These are phyloP conservation scores for Penaeus chinensis DNA, from an alignment of 1,140 invertebrate species.

Conservation along the genomic window DNA sequence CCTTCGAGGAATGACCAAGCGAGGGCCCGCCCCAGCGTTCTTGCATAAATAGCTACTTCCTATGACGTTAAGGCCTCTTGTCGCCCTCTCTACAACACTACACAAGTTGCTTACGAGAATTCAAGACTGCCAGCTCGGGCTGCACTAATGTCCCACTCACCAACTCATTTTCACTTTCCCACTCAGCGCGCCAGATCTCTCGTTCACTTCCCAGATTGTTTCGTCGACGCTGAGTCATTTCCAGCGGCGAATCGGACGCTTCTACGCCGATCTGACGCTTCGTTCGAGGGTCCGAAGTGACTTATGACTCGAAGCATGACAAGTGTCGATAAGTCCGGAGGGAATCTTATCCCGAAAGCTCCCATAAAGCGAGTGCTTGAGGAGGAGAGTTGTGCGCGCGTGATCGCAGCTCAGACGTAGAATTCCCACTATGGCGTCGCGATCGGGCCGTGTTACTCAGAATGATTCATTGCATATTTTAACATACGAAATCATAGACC, in stretches of 20 bases:
- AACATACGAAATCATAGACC: conserved; percentile 46
- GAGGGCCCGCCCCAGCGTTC: not conserved
- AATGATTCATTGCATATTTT: conserved; percentile 52
- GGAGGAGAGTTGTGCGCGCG: too few species aligned
- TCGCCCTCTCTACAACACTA: conserved; percentile 19
- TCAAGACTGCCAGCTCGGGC: conserved; percentile 7
- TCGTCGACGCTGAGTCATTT: too few species aligned
- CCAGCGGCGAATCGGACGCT: too few species aligned
- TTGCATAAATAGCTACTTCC: conserved; percentile 34
- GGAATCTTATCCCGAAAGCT: too few species aligned
- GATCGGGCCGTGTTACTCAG: conserved; percentile 18
- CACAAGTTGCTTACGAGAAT: conserved; percentile 30
- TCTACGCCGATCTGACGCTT: too few species aligned
- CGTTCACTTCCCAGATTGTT: too few species aligned
- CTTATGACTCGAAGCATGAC: too few species aligned
- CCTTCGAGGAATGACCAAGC: too few species aligned
- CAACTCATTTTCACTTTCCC: conserved; percentile 34
- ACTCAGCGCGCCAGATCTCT: conserved; percentile 2
- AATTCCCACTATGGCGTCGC: not conserved
- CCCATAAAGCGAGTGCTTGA: too few species aligned
- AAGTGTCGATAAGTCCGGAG: too few species aligned
- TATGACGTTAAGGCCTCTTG: conserved; percentile 30
- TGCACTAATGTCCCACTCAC: conserved; percentile 32
- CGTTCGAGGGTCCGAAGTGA: too few species aligned
- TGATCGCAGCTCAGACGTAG: not conserved